Evolutionary conservation across 2,797 vertebrate genomes (phyloP).

Genomic region (Channallabes apus): DNA sequence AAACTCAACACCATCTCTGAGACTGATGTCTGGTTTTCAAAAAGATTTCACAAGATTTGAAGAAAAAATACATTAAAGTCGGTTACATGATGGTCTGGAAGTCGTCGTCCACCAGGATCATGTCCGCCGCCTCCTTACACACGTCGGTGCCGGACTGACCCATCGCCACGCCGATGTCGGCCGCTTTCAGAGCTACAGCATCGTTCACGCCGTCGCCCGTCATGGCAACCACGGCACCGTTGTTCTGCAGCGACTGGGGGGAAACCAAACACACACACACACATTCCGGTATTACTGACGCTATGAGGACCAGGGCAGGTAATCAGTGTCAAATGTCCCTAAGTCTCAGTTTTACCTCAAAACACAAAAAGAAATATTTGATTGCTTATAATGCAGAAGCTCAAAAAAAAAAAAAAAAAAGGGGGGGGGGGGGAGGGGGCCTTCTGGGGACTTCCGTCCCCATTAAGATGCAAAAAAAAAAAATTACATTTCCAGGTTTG

Average conservation of each 20-base stretch:
- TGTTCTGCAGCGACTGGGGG: constrained; percentile 88
- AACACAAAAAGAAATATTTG: background rate
- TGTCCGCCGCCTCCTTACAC: constrained; percentile 97
- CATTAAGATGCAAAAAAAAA: background rate
- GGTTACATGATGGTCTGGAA: constrained; percentile 94
- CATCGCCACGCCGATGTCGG: constrained; percentile 97
- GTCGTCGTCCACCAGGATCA: constrained; percentile 99
- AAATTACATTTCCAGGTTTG: background rate
- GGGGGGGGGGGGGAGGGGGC: no score
- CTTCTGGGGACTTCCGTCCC: background rate
- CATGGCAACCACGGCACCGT: constrained; percentile 94
- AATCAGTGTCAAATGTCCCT: background rate
- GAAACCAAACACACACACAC: background rate
- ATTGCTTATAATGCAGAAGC: background rate
- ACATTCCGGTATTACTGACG: background rate
- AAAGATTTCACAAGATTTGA: background rate
- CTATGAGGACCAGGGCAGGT: background rate
- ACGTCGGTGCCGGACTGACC: constrained; percentile 94
- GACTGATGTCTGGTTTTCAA: background rate
- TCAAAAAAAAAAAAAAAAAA: no score
- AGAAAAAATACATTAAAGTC: background rate
- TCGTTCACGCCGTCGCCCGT: constrained; percentile 97
- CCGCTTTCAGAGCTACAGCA: constrained; percentile 92
- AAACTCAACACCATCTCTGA: background rate
- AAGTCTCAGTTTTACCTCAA: background rate